Base-by-base conservation (phyloP, 2,113 vertebrate species). In the Cariama cristata region DNA sequence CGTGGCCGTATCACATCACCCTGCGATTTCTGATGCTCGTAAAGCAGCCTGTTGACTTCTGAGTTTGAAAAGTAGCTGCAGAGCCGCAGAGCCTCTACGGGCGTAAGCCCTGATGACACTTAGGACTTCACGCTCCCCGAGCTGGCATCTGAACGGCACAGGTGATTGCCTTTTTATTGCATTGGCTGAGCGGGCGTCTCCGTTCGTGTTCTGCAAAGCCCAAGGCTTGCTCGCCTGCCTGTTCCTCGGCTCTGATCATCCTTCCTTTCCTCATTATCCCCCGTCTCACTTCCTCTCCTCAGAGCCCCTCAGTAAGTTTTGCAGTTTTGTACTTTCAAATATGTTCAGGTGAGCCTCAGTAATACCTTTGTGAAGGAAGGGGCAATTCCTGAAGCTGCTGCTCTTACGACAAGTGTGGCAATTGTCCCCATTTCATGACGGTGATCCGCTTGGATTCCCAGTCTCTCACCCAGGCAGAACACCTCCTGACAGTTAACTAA, bases 191-290 rank as follows among this genome's bases (percentile, higher is more conserved):
- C 3, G 33, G 24, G 19, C 6, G 12, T 16, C 56, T 44, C 62
- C 2, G 3, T 26, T 22, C 12, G 1, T 2, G 17, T 20, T 11
- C 47, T 6, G 5, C 50, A 30, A 44, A 45, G 40, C 32, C 14
- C 40, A 33, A 60, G 26, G 9, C 28, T 20, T 5, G 8, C 67
- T 45, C 8, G 3, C 1, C 0, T 16, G 2, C 27, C 27, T 8
- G 5, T 16, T 33, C 27, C 56, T 30, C 1, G 1, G 35, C 68
- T 53, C 72, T 21, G 15, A n/a, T 28, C 24, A 9, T 3, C 38
- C 19, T 23, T 12, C 19, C 33, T 45, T 40, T 22, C 35, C 47
- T n/a, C 6, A 10, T 38, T 44, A 56, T 32, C 22, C 33, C 26
- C 62, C n/a, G 9, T 22, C 49, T 40, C 2, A 1, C 12, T 47